Percentiles rank a stretch among this genome's conserved stretches.
Conservation (phyloP, 2,113 vertebrate genomes). For the Machaerirhynchus nigripectus region DNA sequence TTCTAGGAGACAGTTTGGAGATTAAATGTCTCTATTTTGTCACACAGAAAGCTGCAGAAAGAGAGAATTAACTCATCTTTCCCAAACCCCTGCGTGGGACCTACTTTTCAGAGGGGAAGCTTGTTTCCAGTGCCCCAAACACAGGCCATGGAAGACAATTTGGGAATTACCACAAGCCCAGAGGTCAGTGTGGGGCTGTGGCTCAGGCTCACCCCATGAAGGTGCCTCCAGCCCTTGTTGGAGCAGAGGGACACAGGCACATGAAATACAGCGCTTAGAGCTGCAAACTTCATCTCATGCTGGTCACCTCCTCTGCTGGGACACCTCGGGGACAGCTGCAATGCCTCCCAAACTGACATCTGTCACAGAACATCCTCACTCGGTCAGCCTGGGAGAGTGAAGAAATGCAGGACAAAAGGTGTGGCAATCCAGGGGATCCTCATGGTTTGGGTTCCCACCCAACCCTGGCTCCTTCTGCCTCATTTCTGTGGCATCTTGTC, state of each 20-base stretch:
- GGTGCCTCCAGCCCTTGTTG: not conserved
- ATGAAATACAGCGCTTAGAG: not conserved
- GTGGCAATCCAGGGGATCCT: not conserved
- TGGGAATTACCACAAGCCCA: not conserved
- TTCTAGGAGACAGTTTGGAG: not conserved
- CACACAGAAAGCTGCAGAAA: not conserved
- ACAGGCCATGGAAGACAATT: not conserved
- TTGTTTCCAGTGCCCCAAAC: not conserved
- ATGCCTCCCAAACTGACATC: not conserved
- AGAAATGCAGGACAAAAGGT: not conserved
- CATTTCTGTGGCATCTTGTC: not conserved
- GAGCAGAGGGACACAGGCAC: not conserved
- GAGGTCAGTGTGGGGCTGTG: not conserved
- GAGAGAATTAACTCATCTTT: not conserved
- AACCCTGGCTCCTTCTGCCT: not conserved
- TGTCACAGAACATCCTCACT: not conserved
- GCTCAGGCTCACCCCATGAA: not conserved
- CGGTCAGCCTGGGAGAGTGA: not conserved
- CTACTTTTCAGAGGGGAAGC: not conserved
- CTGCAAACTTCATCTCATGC: not conserved
- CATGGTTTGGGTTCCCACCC: not conserved
- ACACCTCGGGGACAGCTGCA: not conserved
- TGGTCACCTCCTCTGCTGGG: not conserved
- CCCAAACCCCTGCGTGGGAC: not conserved
- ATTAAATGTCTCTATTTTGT: not conserved